Evolutionary conservation across 2,113 vertebrate species (phyloP), one percentile per base, ranked within the genome.

Genomic region (Struthio camelus): DNA sequence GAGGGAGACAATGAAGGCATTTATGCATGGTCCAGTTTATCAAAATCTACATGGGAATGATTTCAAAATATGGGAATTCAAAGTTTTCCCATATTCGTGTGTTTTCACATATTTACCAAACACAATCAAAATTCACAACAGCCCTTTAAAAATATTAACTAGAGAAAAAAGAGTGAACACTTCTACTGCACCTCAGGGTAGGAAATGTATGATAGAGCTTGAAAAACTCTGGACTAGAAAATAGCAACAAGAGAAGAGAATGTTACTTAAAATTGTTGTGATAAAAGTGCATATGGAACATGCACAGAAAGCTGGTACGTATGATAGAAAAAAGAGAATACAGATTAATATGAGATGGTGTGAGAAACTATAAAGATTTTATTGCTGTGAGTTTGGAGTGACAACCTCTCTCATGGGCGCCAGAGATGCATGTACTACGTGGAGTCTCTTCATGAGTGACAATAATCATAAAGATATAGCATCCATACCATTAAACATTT

Each of bases 61-160:
- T 48, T 95, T 94, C 36, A 93, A 90, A 95, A 42, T 24, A 67
- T 30, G 92, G 48, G 67, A 94, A 96, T 84, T 48, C 65, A 73
- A 96, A 85, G 34, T 69, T 89, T 81, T 81, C 18, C 38, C 46
- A 58, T 34, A 34, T 58, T 58, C 32, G 32, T 58, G 30, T 34
- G 56, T 50, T 58, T 71, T 59, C 59, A 66, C 32, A 44, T 87
- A 80, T 92, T 89, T 94, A 83, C 34, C 50, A 90, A 94, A 80
- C 20, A 64, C 53, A 81, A 89, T 77, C 71, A 88, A 91, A 94
- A 93, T 83, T 85, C 36, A 91, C 13, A 4, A 81, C 34, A 17
- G 82, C 27, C 53, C 85, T 93, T n/a, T 75, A 93, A 94, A 94
- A 91, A 64, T 23, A 80, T 46, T 77, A 64, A 75, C 2, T 64